Evolutionary conservation across 92 coral and sea anemone genomes (phyloP).

Genomic region (Parazoanthus swiftii): DNA sequence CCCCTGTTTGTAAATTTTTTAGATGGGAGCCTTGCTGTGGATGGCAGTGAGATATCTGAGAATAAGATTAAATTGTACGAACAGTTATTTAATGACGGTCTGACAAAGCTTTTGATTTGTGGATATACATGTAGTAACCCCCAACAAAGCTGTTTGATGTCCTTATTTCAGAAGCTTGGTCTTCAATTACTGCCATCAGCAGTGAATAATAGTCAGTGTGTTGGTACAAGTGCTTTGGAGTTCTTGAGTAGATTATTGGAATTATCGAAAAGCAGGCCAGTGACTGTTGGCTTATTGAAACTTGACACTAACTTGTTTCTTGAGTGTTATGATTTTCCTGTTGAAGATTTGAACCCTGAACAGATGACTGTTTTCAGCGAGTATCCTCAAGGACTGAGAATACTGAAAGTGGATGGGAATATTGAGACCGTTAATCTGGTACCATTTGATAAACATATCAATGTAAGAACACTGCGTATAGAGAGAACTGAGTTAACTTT

Average conservation of each 20-base stretch:
- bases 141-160: neutral
- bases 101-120: neutral
- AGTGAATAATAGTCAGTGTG: neutral
- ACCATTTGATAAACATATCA: constrained; percentile 3
- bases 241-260: neutral
- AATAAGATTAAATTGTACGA: neutral
- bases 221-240: neutral
- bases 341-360: neutral
- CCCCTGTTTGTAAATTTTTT: neutral
- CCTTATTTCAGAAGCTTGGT: neutral
- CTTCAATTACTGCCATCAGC: neutral
- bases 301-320: neutral
- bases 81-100: neutral
- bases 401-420: neutral
- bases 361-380: neutral
- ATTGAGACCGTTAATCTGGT: neutral
- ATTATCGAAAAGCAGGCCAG: neutral
- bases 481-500: neutral
- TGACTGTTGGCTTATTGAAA: neutral
- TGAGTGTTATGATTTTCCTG: neutral
- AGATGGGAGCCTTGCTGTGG: neutral
- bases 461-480: neutral
- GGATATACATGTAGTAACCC: neutral
- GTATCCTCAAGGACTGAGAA: constrained; percentile 12
- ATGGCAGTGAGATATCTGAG: neutral